Evolutionary conservation across 2,113 vertebrate genomes (phyloP).

Genomic region (Grantiella picta): DNA sequence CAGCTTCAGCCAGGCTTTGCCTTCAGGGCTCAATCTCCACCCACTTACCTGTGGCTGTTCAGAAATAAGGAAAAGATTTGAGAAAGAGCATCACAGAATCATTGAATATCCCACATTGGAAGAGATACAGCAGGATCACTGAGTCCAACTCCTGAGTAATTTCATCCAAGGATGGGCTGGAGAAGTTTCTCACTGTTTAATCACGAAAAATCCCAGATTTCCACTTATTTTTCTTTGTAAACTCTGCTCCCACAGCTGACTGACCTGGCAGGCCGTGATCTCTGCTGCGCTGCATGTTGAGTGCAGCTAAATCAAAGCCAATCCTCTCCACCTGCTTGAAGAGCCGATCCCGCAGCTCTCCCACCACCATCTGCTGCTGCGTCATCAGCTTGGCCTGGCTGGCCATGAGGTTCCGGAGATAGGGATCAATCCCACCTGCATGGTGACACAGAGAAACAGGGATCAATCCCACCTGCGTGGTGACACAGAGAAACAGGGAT

Average conservation of each 20-base stretch:
- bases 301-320: constrained; percentile 74
- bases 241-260: background rate
- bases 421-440: constrained; percentile 82
- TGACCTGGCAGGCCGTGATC: constrained; percentile 83
- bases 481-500: background rate
- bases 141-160: background rate
- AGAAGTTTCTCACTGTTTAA: background rate
- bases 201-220: background rate
- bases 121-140: background rate
- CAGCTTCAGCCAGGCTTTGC: background rate
- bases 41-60: background rate
- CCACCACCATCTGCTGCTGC: constrained; percentile 80
- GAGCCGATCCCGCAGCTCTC: constrained; percentile 79
- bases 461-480: constrained; percentile 77
- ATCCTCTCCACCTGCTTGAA: constrained; percentile 72
- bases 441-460: background rate
- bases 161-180: background rate
- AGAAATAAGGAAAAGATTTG: background rate
- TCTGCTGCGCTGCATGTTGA: constrained; percentile 83
- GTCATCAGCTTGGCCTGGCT: constrained; percentile 78
- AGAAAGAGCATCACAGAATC: background rate
- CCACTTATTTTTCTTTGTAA: background rate
- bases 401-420: constrained; percentile 77
- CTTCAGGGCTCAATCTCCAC: background rate
- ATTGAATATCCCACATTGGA: background rate